These are phyloP conservation scores for Macaca mulatta DNA, from an alignment of 2,113 vertebrate species.

Conservation along the genomic window DNA sequence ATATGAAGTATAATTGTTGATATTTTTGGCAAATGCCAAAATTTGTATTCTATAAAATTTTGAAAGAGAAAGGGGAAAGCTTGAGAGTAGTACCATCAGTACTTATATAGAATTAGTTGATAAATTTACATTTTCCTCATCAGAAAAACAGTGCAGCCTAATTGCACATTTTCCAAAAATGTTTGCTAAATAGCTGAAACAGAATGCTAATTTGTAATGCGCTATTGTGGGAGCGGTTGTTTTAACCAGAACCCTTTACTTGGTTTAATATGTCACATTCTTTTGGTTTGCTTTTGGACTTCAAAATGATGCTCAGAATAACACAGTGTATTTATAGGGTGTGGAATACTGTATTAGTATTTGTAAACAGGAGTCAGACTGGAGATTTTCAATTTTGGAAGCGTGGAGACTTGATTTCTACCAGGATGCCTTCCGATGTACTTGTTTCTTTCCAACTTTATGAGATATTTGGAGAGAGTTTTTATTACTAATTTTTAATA, in stretches of 20 bases:
- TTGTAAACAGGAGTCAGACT: neutral
- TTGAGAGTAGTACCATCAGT: fast-evolving
- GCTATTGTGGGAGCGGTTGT: neutral
- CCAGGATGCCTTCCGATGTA: neutral
- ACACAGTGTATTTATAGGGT: neutral
- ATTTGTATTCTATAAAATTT: neutral
- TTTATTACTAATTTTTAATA: neutral
- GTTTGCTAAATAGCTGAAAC: neutral
- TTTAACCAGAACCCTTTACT: neutral
- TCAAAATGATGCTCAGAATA: neutral
- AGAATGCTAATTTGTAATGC: neutral
- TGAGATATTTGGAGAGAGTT: neutral
- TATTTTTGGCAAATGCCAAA: neutral
- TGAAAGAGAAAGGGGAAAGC: neutral
- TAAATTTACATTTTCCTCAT: neutral
- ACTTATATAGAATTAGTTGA: neutral
- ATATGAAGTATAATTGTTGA: fast-evolving
- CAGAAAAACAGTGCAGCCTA: neutral
- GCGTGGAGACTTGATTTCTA: neutral
- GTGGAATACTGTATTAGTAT: neutral
- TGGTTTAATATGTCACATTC: neutral
- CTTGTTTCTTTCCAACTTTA: neutral
- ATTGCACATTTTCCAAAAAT: neutral
- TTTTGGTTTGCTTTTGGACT: neutral
- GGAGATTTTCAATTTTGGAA: neutral